Base-by-base conservation (phyloP, 2,888 invertebrate species). In the Platycnemis pennipes region DNA sequence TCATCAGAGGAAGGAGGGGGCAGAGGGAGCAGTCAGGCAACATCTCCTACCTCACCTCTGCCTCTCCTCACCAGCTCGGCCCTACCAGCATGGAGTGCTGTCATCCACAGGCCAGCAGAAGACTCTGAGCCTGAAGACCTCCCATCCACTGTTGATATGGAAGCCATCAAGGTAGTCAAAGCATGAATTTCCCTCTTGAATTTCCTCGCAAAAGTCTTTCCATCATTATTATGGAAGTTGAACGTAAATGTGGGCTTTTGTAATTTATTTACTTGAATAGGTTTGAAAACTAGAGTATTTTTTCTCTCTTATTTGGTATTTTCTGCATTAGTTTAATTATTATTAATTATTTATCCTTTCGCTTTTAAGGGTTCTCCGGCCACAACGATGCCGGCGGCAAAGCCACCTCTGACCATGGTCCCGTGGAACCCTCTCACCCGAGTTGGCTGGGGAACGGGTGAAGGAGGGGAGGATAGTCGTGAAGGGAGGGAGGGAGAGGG, bases 91-190 rank as follows among this genome's bases (percentile, higher is more conserved):
- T 96, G 96, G 96, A 96, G 96, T 95, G 96, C 96, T 26, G 96
- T 96, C 49, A 96, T 96, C 85, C 96, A 96, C 94, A 95, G 95
- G 77, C 96, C 96, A 44, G 96, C 96, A 44, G 95, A 95, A 77
- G 97, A 97, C 96, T 97, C 97, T 26, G 97, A 97, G 96, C 97
- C 97, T 88, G 97, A 97, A 95, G 97, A 97, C 95, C 96, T 97
- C 95, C 97, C 97, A 26, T 97, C 97, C 49, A 98, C 98, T 46
- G 97, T 98, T 95, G 98, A 98, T 95, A 97, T 98, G 96, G 97
- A 97, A 95, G 97, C 97, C 94, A 97, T 97, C 96, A 97, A 97
- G 96, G 97, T 97, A 95, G 97, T 96, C 88, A 96, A 86, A 63
- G 8, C 22, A n/a, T 77, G 77, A 1, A 2, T 37, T 37, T 11